These are phyloP conservation scores for Oryzias javanicus DNA, from an alignment of 2,113 vertebrate species.

Conservation along the genomic window DNA sequence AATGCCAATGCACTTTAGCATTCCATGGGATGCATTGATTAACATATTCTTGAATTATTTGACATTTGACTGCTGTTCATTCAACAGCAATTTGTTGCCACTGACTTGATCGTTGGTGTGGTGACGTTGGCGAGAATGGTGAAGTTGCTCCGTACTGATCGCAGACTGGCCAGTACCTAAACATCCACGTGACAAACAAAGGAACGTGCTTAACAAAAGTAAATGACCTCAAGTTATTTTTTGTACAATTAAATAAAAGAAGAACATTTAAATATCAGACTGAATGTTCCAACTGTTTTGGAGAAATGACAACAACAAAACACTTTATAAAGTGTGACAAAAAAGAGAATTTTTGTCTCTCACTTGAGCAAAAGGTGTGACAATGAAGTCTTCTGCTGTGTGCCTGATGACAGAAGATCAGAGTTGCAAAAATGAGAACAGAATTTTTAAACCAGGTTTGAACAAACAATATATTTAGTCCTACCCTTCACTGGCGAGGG, in stretches of 20 bases:
- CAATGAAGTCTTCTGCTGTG: conserved; percentile 89
- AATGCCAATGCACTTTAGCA: too few relatives aligned
- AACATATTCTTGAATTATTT: not conserved
- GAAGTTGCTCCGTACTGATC: conserved; percentile 85
- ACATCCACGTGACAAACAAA: conserved; percentile 9
- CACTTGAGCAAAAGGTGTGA: conserved; percentile 93
- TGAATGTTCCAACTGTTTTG: not conserved
- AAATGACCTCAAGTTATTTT: too few relatives aligned
- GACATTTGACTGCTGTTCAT: not conserved
- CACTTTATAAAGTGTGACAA: not conserved
- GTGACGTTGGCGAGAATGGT: conserved; percentile 80
- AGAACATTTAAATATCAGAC: not conserved
- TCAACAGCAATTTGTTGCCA: conserved; percentile 26
- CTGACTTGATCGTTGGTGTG: conserved; percentile 73
- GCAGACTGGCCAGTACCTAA: conserved; percentile 89
- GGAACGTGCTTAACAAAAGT: not conserved
- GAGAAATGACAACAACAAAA: not conserved
- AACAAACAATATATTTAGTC: conserved; percentile 3
- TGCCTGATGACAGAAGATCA: conserved; percentile 72
- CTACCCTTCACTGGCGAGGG: conserved; percentile 88
- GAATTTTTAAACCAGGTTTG: not conserved
- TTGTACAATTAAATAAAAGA: not conserved
- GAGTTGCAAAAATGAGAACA: not conserved
- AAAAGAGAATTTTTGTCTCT: conserved; percentile 26
- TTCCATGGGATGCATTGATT: not conserved